Base-by-base conservation (phyloP, 1,140 invertebrate genomes). In the Philopotamus ludificatus region DNA sequence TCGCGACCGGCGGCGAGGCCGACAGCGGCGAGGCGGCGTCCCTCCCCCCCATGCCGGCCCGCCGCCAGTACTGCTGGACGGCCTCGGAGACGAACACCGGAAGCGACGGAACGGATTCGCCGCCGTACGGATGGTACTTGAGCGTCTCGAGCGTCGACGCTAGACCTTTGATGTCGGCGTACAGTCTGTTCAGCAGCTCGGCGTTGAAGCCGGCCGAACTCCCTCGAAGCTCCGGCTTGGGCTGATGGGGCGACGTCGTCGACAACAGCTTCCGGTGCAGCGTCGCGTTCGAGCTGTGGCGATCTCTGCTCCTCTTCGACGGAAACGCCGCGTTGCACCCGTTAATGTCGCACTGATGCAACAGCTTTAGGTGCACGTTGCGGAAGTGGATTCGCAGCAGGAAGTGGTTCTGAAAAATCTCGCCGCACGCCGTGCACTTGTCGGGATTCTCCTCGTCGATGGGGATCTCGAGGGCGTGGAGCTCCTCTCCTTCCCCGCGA, bases 261-360 rank as follows among this genome's bases (percentile, higher is more conserved):
- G 90, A 92, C 23, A 94, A 73, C 12, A 94, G 79, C 73, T 93
- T 91, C 25, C 91, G 80, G 73, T 96, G 94, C 1, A 96, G 83
- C 73, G 95, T 94, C 61, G 93, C 80, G 75, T 97, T 96, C 0
- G 92, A 89, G 72, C 91, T 92, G 77, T 96, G 94, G n/a, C 94
- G 79, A 74, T 97, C 93, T 58, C 94, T 84, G 72, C 92, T 94
- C 55, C 94, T 79, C 73, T 95, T 94, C 2, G 93, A 95, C 16
- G 93, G 94, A 76, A 97, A 97, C 1, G 92, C 89, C 1, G 94
- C 93, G 75, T 93, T 93, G 74, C 94, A 96, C 1, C 94, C 94
- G 70, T 91, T 92, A 0, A 96, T 90, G 62, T 91, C 93, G 78
- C 94, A 96, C 42, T 89, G 90, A 75, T 96, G 94, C 87, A 94